These are phyloP conservation scores for Diploptera punctata DNA, from an alignment of 2,888 invertebrate genomes.

Conservation along the genomic window DNA sequence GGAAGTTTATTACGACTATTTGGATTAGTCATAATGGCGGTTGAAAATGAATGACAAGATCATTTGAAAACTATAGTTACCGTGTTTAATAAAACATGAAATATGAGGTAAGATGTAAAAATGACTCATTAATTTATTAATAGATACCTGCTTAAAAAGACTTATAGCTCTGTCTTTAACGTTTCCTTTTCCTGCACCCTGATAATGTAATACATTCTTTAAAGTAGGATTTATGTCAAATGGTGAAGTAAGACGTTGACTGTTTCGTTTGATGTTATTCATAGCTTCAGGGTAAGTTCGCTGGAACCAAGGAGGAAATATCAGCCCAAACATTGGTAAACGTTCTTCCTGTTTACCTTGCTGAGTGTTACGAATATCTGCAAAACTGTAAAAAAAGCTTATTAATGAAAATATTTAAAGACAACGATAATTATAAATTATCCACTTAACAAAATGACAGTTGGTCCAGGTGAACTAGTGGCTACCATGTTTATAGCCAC, in stretches of 20 bases:
- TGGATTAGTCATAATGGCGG: too few relatives aligned
- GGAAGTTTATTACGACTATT: too few relatives aligned
- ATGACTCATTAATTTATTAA: too few relatives aligned
- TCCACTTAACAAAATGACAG: not conserved
- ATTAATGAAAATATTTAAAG: too few relatives aligned
- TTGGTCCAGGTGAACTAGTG: too few relatives aligned
- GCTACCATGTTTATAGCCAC: too few relatives aligned
- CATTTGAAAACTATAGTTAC: too few relatives aligned
- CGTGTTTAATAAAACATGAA: too few relatives aligned
- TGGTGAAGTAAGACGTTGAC: conserved; percentile 77
- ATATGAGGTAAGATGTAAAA: too few relatives aligned
- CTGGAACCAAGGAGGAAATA: conserved; percentile 75
- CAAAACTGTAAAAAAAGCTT: conserved; percentile 66
- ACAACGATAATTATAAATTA: not conserved
- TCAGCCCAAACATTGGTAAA: conserved; percentile 83
- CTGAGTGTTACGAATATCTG: conserved; percentile 79
- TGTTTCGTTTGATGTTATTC: conserved; percentile 68
- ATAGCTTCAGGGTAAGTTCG: conserved; percentile 65
- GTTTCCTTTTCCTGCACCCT: conserved; percentile 58
- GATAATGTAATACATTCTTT: conserved; percentile 67
- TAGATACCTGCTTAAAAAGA: conserved; percentile 68
- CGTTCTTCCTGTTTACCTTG: conserved; percentile 94
- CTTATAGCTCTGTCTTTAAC: conserved; percentile 64
- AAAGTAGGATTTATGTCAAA: conserved; percentile 90
- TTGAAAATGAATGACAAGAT: too few relatives aligned